These are phyloP conservation scores for Enteromius paludinosus DNA, from an alignment of 2,797 vertebrate species.

Conservation along the genomic window DNA sequence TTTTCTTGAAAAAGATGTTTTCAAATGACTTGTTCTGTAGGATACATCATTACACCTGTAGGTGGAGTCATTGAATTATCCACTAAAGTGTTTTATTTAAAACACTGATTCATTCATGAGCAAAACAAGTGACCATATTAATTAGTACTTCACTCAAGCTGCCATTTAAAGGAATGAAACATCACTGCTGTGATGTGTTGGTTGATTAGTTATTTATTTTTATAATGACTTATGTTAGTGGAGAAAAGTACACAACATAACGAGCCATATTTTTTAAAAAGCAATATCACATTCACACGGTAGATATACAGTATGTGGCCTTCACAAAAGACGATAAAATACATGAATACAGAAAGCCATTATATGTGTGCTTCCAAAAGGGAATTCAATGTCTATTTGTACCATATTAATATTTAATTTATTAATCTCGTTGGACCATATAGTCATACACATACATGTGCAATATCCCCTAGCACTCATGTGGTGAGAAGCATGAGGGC, in stretches of 20 bases:
- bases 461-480: constrained; percentile 6
- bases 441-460: constrained; percentile 48
- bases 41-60: not conserved
- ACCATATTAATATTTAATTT: constrained; percentile 63
- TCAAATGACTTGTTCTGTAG: not conserved
- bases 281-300: not conserved
- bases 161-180: not conserved
- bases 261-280: not conserved
- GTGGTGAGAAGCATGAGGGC: not conserved
- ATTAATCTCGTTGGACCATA: constrained; percentile 66
- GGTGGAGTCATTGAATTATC: not conserved
- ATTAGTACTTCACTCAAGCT: not conserved
- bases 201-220: too few species aligned
- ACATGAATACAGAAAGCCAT: constrained; percentile 60
- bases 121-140: not conserved
- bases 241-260: not conserved
- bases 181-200: not conserved
- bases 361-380: constrained; percentile 52
- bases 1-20: not conserved
- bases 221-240: too few species aligned
- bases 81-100: not conserved
- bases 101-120: not conserved
- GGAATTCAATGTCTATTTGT: constrained; percentile 56
- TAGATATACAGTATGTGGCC: constrained; percentile 28
- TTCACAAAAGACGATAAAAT: constrained; percentile 31